Conservation (phyloP, 2,113 vertebrate genomes). For the Syrmaticus mikado region DNA sequence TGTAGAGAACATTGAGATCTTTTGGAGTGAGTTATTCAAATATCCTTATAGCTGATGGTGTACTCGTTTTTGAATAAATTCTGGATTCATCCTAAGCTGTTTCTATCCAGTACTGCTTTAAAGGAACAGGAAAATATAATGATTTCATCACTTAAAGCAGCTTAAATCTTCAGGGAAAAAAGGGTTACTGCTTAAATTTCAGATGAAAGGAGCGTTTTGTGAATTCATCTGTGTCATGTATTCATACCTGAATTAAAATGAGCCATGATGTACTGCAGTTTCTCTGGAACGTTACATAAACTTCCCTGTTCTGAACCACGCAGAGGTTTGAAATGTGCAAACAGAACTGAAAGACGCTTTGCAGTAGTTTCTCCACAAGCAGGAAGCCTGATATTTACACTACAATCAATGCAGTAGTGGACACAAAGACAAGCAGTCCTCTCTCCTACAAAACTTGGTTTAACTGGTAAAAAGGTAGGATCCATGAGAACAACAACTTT, state of each 20-base stretch:
- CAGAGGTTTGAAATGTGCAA: slow-evolving; percentile 64
- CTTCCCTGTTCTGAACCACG: slow-evolving; percentile 79
- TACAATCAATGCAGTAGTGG: slow-evolving; percentile 69
- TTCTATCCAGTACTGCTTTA: slow-evolving; percentile 29
- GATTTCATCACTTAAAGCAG: slow-evolving; percentile 66
- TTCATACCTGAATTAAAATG: slow-evolving; percentile 81
- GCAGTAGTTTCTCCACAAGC: slow-evolving; percentile 69
- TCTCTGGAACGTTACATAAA: slow-evolving; percentile 79
- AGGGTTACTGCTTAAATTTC: slow-evolving; percentile 69
- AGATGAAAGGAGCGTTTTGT: slow-evolving; percentile 81
- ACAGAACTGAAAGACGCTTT: slow-evolving; percentile 77
- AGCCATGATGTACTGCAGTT: slow-evolving; percentile 70
- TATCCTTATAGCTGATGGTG: neutral
- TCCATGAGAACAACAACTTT: slow-evolving; percentile 30
- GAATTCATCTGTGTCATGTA: slow-evolving; percentile 80
- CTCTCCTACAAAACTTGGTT: slow-evolving; percentile 55
- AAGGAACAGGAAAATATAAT: slow-evolving; percentile 64
- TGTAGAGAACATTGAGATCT: slow-evolving; percentile 1
- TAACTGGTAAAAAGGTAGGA: slow-evolving; percentile 46
- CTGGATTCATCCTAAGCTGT: slow-evolving; percentile 3
- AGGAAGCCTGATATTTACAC: slow-evolving; percentile 82
- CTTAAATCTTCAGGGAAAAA: slow-evolving; percentile 60
- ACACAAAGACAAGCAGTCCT: slow-evolving; percentile 49
- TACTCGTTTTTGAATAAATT: neutral
- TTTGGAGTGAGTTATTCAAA: slow-evolving; percentile 27